Conservation (phyloP, 2,113 vertebrate species). For the Tragelaphus buxtoni region DNA sequence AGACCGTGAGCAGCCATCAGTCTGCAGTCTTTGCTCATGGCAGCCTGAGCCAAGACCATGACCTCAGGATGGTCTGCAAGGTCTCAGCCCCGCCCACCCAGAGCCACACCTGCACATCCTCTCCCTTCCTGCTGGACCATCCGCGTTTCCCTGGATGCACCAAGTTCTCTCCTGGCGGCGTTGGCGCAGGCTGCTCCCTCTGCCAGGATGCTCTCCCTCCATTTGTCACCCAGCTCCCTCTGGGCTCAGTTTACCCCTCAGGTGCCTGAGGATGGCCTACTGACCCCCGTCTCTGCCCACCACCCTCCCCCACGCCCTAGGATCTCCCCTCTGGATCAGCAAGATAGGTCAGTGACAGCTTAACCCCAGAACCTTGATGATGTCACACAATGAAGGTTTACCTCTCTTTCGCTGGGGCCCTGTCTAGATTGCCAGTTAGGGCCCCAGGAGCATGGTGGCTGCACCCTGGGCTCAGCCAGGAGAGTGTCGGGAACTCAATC, state of each 20-base stretch:
- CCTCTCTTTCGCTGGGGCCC: neutral
- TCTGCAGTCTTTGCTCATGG: neutral
- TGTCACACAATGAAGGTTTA: neutral
- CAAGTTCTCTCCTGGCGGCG: no score
- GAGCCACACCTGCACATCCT: neutral
- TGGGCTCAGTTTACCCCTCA: neutral
- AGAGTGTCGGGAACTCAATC: rapidly evolving
- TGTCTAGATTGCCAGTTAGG: rapidly evolving
- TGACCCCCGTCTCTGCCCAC: rapidly evolving
- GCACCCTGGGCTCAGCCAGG: neutral
- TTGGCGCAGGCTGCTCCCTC: neutral
- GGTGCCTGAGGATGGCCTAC: neutral
- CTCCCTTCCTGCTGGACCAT: rapidly evolving
- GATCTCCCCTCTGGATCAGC: neutral
- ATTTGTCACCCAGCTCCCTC: neutral
- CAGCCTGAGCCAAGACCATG: neutral
- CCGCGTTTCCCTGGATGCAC: rapidly evolving
- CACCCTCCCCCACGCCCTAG: neutral
- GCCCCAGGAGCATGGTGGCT: neutral
- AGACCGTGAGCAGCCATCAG: neutral
- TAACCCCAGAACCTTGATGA: neutral
- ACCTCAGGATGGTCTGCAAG: rapidly evolving
- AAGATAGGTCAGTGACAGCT: neutral
- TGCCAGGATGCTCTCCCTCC: neutral
- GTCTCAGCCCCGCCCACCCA: rapidly evolving